Evolutionary conservation across 2,888 invertebrate genomes (phyloP).

Genomic region (Cheilosia urbana): DNA sequence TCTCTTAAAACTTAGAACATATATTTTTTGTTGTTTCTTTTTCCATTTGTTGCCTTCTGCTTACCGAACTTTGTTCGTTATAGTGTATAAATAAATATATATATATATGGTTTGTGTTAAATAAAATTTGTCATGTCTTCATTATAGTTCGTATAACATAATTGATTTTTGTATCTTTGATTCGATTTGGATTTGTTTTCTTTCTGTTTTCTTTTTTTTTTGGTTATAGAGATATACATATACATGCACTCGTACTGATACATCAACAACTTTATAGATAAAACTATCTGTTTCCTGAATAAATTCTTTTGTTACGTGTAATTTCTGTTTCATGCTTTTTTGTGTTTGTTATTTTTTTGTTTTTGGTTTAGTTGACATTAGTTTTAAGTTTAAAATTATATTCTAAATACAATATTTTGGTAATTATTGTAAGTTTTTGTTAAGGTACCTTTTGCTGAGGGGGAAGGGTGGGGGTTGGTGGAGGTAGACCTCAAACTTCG

Average conservation of each 20-base stretch:
- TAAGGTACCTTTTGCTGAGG: conserved; percentile 42
- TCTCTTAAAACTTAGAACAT: conserved; percentile 53
- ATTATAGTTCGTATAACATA: conserved; percentile 35
- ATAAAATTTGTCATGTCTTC: conserved; percentile 72
- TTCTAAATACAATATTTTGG: conserved; percentile 45
- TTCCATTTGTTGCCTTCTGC: neutral
- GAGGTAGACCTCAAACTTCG: conserved; percentile 82
- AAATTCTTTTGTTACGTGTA: conserved; percentile 65
- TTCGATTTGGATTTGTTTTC: conserved; percentile 33
- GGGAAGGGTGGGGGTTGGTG: neutral
- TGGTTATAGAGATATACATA: conserved; percentile 22
- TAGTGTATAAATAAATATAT: conserved; percentile 66
- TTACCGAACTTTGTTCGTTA: conserved; percentile 41
- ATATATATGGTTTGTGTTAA: conserved; percentile 47
- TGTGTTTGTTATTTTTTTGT: conserved; percentile 17
- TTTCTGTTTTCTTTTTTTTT: conserved; percentile 24
- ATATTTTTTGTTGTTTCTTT: neutral
- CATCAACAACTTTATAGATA: conserved; percentile 60
- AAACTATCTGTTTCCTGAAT: conserved; percentile 36
- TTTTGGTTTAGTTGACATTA: conserved; percentile 69
- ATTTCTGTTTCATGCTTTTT: neutral
- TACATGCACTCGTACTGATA: conserved; percentile 34
- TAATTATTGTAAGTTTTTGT: conserved; percentile 53
- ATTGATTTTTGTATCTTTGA: conserved; percentile 62
- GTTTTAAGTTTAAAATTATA: conserved; percentile 30